phyloP scores from a whole-genome alignment of 2,797 vertebrate species.

The Gorsachius magnificus region DNA sequence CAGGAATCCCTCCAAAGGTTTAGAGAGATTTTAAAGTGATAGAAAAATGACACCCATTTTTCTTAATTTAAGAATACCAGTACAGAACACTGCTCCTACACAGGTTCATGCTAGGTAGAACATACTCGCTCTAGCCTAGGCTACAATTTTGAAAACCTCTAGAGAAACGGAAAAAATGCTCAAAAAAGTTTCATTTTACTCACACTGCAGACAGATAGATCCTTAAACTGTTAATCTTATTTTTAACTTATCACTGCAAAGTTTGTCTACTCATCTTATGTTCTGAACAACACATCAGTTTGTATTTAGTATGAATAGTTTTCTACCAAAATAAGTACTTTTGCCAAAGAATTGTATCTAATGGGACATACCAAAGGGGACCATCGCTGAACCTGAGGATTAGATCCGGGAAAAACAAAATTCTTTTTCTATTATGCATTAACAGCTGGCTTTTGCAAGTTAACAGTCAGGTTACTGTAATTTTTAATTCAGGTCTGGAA shows the following conservation, averaged over 20 bases:
- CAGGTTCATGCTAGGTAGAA: neutral
- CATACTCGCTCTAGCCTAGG: neutral
- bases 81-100: neutral
- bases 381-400: conserved; percentile 61
- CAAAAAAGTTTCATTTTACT: neutral
- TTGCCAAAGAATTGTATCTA: conserved; percentile 62
- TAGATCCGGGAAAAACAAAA: conserved; percentile 72
- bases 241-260: conserved; percentile 2
- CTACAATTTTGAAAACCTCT: neutral
- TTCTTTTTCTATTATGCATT: conserved; percentile 70
- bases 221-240: neutral
- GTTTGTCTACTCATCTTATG: conserved; percentile 5
- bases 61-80: neutral
- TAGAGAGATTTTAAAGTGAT: neutral
- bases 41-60: neutral
- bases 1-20: neutral
- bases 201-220: neutral
- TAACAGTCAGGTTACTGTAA: conserved; percentile 49
- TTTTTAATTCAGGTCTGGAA: conserved; percentile 40
- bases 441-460: conserved; percentile 58
- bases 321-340: conserved; percentile 41
- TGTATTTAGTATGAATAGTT: conserved; percentile 60
- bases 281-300: conserved; percentile 23
- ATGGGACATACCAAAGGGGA: conserved; percentile 61
- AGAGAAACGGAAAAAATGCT: neutral